phyloP scores from a whole-genome alignment of 2,113 vertebrate species.

The Tretioscincus oriximinensis region DNA sequence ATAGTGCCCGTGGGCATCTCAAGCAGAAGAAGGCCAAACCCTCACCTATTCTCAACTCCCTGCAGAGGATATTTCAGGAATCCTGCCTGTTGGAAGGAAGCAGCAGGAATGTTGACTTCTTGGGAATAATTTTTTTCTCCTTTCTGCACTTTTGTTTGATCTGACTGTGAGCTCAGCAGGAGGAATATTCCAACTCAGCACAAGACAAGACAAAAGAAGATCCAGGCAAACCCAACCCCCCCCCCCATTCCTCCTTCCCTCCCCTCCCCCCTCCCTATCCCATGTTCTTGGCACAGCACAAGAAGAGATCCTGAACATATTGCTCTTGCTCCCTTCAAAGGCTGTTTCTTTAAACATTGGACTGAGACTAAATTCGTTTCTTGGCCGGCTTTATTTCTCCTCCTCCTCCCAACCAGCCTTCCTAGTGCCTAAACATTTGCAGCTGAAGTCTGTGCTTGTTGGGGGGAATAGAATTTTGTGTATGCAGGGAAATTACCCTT shows the following conservation, averaged over 20 bases:
- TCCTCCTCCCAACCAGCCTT: neutral
- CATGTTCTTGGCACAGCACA: constrained; percentile 59
- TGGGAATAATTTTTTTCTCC: constrained; percentile 47
- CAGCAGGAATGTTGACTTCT: neutral
- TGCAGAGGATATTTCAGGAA: no score
- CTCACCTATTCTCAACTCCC: no score
- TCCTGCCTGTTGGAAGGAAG: neutral
- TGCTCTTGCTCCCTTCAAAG: constrained; percentile 57
- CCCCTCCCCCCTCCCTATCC: constrained; percentile 23
- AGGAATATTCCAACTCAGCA: constrained; percentile 55
- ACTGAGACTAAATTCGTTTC: constrained; percentile 52
- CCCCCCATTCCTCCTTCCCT: constrained; percentile 41
- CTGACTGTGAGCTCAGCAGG: constrained; percentile 53
- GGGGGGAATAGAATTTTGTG: neutral
- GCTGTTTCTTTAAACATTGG: constrained; percentile 63
- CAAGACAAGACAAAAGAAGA: constrained; percentile 63
- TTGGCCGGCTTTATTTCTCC: constrained; percentile 38
- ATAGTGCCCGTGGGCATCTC: no score
- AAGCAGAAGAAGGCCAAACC: no score
- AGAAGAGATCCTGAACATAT: constrained; percentile 52
- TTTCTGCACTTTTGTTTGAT: constrained; percentile 48
- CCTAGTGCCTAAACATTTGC: constrained; percentile 57
- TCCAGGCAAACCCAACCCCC: constrained; percentile 59
- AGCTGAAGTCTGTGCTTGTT: constrained; percentile 39
- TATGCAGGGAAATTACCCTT: neutral